phyloP scores from a whole-genome alignment of 2,797 vertebrate species.

The Eulemur mongoz region DNA sequence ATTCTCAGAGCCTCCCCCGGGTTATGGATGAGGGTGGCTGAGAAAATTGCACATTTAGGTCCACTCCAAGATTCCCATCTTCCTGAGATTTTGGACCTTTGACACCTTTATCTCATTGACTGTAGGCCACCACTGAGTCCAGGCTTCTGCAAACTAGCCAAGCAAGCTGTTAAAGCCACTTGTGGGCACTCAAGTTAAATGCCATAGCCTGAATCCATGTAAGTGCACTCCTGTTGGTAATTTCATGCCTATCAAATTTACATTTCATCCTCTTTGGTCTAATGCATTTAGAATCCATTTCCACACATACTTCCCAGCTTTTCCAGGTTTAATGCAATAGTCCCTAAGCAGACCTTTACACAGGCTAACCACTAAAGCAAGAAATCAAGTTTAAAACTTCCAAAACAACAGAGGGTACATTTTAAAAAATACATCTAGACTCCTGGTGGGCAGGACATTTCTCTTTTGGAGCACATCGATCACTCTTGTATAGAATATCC shows the following conservation, averaged over 20 bases:
- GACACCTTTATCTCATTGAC: neutral
- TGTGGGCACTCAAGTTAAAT: neutral
- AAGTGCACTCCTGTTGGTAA: neutral
- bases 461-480: neutral
- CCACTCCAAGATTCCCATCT: neutral
- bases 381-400: slow-evolving; percentile 40
- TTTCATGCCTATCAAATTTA: neutral
- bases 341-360: neutral
- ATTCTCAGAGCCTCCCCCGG: neutral
- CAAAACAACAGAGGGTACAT: neutral
- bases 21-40: neutral
- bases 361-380: neutral
- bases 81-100: neutral
- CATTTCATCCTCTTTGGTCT: neutral
- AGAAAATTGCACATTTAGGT: neutral
- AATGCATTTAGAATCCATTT: neutral
- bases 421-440: neutral
- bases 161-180: neutral
- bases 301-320: neutral
- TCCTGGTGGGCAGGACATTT: neutral
- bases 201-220: neutral
- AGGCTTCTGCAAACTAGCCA: neutral
- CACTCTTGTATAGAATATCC: neutral
- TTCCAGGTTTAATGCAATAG: neutral
- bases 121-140: neutral